Percentiles rank a stretch among this genome's conserved stretches.
phyloP scores from a whole-genome alignment of 1,140 invertebrate genomes.

The Bombus haemorrhoidalis region DNA sequence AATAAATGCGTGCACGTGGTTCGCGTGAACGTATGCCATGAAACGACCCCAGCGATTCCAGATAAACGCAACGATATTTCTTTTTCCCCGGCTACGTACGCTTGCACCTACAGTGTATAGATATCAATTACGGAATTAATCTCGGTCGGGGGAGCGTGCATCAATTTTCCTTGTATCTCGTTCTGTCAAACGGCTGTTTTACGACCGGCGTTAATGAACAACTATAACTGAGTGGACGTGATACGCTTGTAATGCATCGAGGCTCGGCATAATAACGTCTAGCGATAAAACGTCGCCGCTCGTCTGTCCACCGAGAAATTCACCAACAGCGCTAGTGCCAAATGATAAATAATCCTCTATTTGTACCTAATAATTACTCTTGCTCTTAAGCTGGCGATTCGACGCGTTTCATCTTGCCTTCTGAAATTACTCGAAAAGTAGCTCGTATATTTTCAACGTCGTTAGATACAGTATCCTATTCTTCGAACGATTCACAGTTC shows the following conservation, averaged over 20 bases:
- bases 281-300: constrained; percentile 37
- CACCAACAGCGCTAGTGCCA: constrained; percentile 35
- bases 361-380: constrained; percentile 2
- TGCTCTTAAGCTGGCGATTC: background rate
- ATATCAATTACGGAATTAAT: constrained; percentile 56
- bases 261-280: constrained; percentile 17
- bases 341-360: constrained; percentile 39
- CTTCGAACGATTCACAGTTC: too few species aligned
- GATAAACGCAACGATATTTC: constrained; percentile 48
- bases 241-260: constrained; percentile 27
- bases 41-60: constrained; percentile 26
- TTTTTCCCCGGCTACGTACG: constrained; percentile 5
- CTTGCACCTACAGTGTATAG: constrained; percentile 28
- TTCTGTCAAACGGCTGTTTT: constrained; percentile 51
- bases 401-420: background rate
- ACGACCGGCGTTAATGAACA: constrained; percentile 50
- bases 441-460: background rate
- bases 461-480: background rate
- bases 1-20: constrained; percentile 50
- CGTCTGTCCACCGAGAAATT: background rate
- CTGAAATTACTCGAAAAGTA: background rate
- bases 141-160: constrained; percentile 34
- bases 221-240: constrained; percentile 39
- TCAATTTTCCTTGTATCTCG: constrained; percentile 55
- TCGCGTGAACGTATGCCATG: constrained; percentile 45